phyloP scores from a whole-genome alignment of 1,140 invertebrate species.

The Galendromus occidentalis region DNA sequence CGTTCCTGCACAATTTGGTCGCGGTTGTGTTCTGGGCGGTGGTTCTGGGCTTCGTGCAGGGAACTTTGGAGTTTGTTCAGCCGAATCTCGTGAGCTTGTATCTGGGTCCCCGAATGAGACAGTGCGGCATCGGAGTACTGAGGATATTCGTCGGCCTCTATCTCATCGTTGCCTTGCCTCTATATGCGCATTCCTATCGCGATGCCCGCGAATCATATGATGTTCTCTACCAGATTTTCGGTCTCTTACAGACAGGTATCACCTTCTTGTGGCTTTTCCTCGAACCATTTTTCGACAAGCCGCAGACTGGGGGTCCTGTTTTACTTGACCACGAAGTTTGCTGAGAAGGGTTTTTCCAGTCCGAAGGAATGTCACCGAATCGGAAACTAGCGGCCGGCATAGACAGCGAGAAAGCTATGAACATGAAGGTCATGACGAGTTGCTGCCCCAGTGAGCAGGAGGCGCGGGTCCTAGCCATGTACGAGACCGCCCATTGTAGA shows the following conservation, averaged over 20 bases:
- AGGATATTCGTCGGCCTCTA: neutral
- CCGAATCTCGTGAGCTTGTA: neutral
- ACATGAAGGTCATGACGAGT: no score
- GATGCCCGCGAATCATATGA: neutral
- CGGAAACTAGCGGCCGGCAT: no score
- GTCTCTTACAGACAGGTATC: neutral
- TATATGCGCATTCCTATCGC: neutral
- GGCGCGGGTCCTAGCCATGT: no score
- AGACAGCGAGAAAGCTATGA: no score
- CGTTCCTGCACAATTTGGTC: neutral
- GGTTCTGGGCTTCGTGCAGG: neutral
- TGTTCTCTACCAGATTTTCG: neutral
- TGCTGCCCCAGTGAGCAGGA: no score
- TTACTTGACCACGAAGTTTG: no score
- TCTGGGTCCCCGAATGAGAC: neutral
- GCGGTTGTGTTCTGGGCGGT: neutral
- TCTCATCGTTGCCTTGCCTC: neutral
- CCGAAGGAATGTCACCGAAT: no score
- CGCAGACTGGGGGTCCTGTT: neutral
- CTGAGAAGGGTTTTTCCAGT: no score
- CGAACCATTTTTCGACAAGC: neutral
- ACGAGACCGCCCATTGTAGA: no score
- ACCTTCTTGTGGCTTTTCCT: neutral
- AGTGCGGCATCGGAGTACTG: neutral
- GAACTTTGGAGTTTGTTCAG: neutral